These are phyloP conservation scores for Drosophila nigricruria DNA, from an alignment of 2,888 invertebrate species.

Conservation along the genomic window DNA sequence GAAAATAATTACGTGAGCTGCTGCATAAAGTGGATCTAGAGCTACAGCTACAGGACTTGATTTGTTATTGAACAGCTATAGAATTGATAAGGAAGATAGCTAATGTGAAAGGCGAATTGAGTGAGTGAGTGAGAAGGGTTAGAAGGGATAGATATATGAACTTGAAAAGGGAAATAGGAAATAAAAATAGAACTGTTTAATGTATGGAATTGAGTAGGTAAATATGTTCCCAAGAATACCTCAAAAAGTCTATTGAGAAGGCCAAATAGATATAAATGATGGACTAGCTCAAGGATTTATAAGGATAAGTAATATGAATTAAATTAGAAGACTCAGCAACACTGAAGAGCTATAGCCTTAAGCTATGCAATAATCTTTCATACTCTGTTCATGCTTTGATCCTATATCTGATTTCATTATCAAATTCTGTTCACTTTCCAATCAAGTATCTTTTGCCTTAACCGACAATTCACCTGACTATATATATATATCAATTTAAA, in stretches of 20 bases:
- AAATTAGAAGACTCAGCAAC: too few species aligned
- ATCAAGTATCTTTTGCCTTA: background rate
- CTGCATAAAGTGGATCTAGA: background rate
- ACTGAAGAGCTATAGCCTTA: too few species aligned
- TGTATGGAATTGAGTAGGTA: too few species aligned
- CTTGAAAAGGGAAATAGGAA: too few species aligned
- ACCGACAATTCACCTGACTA: background rate
- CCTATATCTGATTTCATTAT: background rate
- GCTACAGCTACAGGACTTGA: background rate
- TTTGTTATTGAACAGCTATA: background rate
- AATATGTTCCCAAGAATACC: too few species aligned
- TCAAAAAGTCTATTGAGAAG: too few species aligned
- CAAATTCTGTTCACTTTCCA: background rate
- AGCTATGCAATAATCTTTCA: background rate
- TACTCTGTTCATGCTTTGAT: background rate
- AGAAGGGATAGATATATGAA: too few species aligned
- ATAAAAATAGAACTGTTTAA: too few species aligned
- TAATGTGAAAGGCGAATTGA: background rate
- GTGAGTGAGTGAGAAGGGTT: too few species aligned
- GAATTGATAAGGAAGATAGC: background rate
- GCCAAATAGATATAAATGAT: too few species aligned
- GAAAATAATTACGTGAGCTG: background rate
- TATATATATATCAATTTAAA: background rate
- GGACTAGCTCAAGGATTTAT: too few species aligned
- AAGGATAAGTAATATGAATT: too few species aligned